Evolutionary conservation across 2,113 vertebrate genomes (phyloP).

Genomic region (Bambusicola thoracicus): DNA sequence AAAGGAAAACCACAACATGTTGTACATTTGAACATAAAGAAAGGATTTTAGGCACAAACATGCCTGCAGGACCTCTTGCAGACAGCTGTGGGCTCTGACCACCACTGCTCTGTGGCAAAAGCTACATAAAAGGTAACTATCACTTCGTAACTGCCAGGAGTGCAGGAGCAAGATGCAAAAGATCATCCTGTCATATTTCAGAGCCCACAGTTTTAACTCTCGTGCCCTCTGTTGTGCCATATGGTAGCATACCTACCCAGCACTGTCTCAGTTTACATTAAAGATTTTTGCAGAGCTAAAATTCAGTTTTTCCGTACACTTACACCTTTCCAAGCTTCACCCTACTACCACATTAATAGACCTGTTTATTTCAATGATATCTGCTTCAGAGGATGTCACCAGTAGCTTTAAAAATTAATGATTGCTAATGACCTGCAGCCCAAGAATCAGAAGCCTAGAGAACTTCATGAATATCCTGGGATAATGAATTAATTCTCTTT

Average conservation of each 20-base stretch:
- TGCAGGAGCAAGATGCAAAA: not conserved
- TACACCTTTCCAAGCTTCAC: not conserved
- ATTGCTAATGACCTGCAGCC: slow-evolving; percentile 39
- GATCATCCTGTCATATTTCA: accelerated
- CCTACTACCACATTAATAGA: not conserved
- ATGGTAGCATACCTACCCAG: not conserved
- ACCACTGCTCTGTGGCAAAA: not conserved
- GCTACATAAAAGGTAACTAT: not conserved
- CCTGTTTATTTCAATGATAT: not conserved
- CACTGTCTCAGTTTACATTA: not conserved
- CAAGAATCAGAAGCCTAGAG: slow-evolving; percentile 23
- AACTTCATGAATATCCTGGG: slow-evolving; percentile 25
- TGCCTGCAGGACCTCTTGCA: not conserved
- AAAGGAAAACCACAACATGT: not conserved
- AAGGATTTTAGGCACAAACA: accelerated
- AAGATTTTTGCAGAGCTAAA: not conserved
- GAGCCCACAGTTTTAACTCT: not conserved
- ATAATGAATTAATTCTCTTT: slow-evolving; percentile 53
- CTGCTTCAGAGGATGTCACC: not conserved
- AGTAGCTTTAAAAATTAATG: slow-evolving; percentile 46
- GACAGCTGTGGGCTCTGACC: not conserved
- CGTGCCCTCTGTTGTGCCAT: accelerated
- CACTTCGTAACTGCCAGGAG: not conserved
- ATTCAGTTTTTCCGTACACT: not conserved
- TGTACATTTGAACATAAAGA: accelerated